Conservation (phyloP, 2,888 invertebrate genomes). For the Aphodius sticticus region DNA sequence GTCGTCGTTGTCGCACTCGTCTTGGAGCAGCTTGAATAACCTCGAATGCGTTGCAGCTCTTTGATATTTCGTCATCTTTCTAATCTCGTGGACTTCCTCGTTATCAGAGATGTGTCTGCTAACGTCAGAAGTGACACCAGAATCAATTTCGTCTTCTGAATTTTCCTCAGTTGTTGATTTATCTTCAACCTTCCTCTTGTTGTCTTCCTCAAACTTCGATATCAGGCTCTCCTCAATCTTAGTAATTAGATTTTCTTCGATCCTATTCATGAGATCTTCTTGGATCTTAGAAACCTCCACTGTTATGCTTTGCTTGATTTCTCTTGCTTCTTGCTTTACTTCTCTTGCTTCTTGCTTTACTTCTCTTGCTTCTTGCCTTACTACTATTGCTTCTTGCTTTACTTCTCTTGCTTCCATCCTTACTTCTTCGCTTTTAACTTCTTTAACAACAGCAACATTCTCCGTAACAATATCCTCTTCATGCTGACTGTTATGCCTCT, state of each 20-base stretch:
- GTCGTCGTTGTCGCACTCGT: constrained; percentile 62
- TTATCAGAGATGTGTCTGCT: constrained; percentile 73
- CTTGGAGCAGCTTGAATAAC: constrained; percentile 71
- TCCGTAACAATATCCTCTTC: constrained; percentile 43
- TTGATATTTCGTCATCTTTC: constrained; percentile 69
- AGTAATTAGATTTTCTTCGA: not conserved
- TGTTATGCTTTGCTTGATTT: not conserved
- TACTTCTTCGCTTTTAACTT: constrained; percentile 37
- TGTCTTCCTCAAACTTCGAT: not conserved
- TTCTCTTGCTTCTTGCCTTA: not conserved
- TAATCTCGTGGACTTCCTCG: constrained; percentile 69
- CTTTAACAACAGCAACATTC: constrained; percentile 46
- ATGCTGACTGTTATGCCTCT: constrained; percentile 45
- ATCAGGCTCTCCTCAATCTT: not conserved
- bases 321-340: not conserved
- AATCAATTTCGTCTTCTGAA: constrained; percentile 69
- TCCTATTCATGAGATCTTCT: not conserved
- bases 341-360: not conserved
- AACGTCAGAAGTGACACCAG: constrained; percentile 75
- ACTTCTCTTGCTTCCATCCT: not conserved
- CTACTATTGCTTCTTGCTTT: not conserved
- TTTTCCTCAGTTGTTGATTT: constrained; percentile 8
- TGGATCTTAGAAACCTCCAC: not conserved
- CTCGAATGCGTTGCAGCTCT: constrained; percentile 77
- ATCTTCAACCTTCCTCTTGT: not conserved